A percentile compares a stretch with the other conserved stretches of the same genome.
Conservation (phyloP, 2,888 invertebrate species). For the Rhogogaster chlorosoma region DNA sequence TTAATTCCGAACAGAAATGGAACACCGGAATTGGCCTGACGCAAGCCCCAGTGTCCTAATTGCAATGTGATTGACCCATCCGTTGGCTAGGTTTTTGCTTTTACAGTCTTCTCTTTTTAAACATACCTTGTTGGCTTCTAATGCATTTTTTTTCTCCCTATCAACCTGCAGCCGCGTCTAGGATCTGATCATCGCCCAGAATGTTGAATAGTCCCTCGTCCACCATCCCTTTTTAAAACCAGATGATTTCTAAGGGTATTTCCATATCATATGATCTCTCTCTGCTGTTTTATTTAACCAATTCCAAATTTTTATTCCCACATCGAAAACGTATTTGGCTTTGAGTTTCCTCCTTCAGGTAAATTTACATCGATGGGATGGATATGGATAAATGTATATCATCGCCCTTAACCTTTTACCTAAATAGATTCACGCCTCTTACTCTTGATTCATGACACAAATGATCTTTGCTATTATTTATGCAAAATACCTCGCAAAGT, state of each 20-base stretch:
- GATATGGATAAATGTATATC: not conserved
- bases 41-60: conserved; percentile 44
- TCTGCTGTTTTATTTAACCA: not conserved
- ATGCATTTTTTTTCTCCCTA: conserved; percentile 28
- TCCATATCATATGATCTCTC: not conserved
- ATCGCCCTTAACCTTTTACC: not conserved
- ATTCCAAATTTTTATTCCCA: not conserved
- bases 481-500: conserved; percentile 44
- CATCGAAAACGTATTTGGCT: not conserved
- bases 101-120: not conserved
- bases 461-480: conserved; percentile 49
- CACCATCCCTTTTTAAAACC: not conserved
- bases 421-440: conserved; percentile 13
- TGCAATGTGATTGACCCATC: conserved; percentile 52
- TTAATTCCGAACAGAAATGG: conserved; percentile 49
- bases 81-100: conserved; percentile 9
- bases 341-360: not conserved
- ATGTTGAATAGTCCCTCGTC: not conserved
- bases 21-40: conserved; percentile 44
- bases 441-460: conserved; percentile 30
- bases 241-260: not conserved
- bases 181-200: not conserved
- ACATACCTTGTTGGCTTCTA: conserved; percentile 33
- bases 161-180: not conserved
- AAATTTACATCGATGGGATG: not conserved